phyloP scores from a whole-genome alignment of 2,113 vertebrate species.

The Muntiacus reevesi region DNA sequence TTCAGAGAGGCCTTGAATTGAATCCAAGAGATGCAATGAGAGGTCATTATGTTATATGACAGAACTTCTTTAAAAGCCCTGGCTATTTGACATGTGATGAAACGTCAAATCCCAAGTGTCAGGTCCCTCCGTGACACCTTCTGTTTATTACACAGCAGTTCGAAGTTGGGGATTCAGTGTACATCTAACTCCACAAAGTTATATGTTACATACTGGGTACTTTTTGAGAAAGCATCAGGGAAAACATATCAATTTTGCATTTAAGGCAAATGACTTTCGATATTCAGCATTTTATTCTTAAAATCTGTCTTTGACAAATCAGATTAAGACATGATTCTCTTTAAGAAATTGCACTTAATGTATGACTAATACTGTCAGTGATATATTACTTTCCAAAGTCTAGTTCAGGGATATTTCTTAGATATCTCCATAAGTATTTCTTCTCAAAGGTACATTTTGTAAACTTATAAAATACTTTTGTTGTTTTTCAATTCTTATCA shows the following conservation, averaged over 20 bases:
- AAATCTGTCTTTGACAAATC: not conserved
- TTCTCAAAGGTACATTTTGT: not conserved
- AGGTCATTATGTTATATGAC: not conserved
- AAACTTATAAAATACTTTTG: not conserved
- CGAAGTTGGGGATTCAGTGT: conserved; percentile 18
- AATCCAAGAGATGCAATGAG: not conserved
- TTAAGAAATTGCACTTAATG: not conserved
- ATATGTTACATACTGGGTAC: not conserved
- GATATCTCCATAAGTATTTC: not conserved
- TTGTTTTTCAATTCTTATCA: not conserved
- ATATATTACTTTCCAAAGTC: not conserved
- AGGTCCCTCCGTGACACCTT: not conserved
- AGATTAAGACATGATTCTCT: not conserved
- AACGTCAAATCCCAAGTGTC: not conserved
- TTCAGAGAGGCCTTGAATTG: not conserved
- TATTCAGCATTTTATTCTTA: not conserved
- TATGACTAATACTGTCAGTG: not conserved
- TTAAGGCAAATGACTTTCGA: not conserved
- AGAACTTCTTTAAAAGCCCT: not conserved
- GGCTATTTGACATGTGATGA: conserved; percentile 47
- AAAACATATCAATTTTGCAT: not conserved
- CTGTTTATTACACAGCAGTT: not conserved
- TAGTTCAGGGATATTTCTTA: not conserved
- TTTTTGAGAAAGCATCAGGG: not conserved
- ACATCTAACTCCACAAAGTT: not conserved